Percentiles rank a stretch among this genome's conserved stretches.
These are phyloP conservation scores for Panurus biarmicus DNA, from an alignment of 2,113 vertebrate genomes.

Conservation along the genomic window DNA sequence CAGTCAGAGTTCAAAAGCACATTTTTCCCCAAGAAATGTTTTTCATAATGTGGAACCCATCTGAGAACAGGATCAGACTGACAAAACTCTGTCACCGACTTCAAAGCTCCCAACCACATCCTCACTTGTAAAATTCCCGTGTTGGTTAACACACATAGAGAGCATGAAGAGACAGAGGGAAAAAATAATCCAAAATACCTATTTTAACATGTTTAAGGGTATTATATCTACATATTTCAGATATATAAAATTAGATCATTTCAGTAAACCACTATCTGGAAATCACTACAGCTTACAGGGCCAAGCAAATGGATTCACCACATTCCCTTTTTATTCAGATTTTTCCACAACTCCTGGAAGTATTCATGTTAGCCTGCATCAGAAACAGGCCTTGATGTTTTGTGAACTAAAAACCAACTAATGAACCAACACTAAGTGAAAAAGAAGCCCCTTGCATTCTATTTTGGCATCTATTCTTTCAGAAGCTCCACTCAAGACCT, in stretches of 20 bases:
- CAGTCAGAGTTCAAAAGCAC: neutral
- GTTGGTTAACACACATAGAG: neutral
- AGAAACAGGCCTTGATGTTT: neutral
- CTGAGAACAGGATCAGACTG: neutral
- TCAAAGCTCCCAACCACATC: neutral
- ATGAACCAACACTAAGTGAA: neutral
- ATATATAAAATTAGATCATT: neutral
- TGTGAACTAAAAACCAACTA: neutral
- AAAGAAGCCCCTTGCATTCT: neutral
- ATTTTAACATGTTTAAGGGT: neutral
- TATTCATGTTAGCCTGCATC: neutral
- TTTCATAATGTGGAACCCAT: neutral
- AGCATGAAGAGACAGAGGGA: neutral
- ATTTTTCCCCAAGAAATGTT: neutral
- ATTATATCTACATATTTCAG: neutral
- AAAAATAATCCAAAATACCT: neutral
- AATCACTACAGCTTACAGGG: neutral
- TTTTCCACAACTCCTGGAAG: neutral
- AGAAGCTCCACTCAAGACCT: neutral
- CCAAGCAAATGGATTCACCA: neutral
- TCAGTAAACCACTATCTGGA: neutral
- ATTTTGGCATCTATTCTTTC: neutral
- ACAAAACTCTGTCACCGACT: neutral
- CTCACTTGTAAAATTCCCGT: fast-evolving
- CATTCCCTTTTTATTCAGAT: neutral